phyloP scores from a whole-genome alignment of 2,113 vertebrate genomes.

The Ariopsis seemanni region DNA sequence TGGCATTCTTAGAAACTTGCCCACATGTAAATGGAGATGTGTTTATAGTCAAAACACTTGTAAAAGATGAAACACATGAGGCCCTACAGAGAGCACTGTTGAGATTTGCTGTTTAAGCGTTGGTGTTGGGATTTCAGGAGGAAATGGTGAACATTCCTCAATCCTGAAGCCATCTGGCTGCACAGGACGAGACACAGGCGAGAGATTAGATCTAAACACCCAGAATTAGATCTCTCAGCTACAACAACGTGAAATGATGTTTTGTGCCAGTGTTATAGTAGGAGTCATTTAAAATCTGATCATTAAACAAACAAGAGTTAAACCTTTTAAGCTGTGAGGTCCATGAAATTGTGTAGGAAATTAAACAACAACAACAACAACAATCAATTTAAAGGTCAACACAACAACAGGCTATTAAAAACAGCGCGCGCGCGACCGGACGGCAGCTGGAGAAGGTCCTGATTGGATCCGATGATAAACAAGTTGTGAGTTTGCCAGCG shows the following conservation, averaged over 20 bases:
- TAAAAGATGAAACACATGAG: not conserved
- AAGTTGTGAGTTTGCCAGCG: not conserved
- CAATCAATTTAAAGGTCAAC: not conserved
- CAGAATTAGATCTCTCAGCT: not conserved
- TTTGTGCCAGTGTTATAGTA: not conserved
- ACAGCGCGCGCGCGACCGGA: no score
- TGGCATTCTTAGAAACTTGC: not conserved
- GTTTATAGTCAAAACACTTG: not conserved
- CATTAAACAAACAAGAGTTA: not conserved
- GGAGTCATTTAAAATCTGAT: not conserved
- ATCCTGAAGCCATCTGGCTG: conserved; percentile 72
- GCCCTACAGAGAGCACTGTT: conserved; percentile 19
- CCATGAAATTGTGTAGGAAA: not conserved
- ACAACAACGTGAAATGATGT: not conserved
- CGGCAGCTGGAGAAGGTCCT: not conserved
- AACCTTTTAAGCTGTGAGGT: not conserved
- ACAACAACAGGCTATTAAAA: no score
- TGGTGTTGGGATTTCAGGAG: conserved; percentile 64
- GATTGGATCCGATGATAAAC: not conserved
- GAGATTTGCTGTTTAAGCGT: conserved; percentile 20
- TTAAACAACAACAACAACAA: not conserved
- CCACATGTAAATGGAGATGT: not conserved
- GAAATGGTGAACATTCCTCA: conserved; percentile 86
- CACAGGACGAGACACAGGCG: conserved; percentile 45
- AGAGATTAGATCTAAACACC: conserved; percentile 6